Base-by-base conservation (phyloP, 2,888 invertebrate genomes). In the Seira sanloemensis region DNA sequence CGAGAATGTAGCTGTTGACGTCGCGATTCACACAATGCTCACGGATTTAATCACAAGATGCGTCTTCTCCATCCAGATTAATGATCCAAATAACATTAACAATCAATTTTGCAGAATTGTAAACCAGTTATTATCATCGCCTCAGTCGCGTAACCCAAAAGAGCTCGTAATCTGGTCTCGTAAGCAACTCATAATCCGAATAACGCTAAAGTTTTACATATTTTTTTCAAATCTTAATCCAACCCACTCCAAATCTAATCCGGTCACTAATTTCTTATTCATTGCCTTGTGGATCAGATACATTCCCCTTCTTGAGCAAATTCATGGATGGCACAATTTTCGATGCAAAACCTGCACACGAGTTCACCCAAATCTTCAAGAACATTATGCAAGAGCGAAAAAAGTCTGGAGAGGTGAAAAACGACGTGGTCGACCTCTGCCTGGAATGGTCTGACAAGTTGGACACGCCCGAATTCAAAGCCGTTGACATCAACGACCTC, bases 401-500 rank as follows among this genome's bases (percentile, higher is more conserved):
- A 21, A 67, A 67, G 1, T 71, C 66, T n/a, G 84, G 81, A 16
- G 24, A 71, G n/a, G 79, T 78, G 37, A 16, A 72, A 12, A 81
- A 81, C 46, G 88, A 88, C 68, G 71, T 84, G 23, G 71, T 86
- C 0, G 82, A 86, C 21, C 7, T 76, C 19, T 68, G 82, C 1
- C 4, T 85, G 0, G 78, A 81, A 25, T 78, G 74, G 78, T 46
- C 78, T 16, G 87, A 86, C 18, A 76, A 66, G 23, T 4, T 86
- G 12, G 80, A 85, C 18, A 85, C 87, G 25, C 85, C 84, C 0
- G 88, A 89, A 65, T 88, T 81, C 25, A 87, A 87, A 69, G 16
- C 24, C 1, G 67, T 65, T 1, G 67, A 81, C 9, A 84, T 89
- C 4, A 12, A 7, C 37, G 50, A 50, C 16, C 50, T 50, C 1